phyloP scores from a whole-genome alignment of 1,140 invertebrate species.

The Pseudomyrmex cubaensis region DNA sequence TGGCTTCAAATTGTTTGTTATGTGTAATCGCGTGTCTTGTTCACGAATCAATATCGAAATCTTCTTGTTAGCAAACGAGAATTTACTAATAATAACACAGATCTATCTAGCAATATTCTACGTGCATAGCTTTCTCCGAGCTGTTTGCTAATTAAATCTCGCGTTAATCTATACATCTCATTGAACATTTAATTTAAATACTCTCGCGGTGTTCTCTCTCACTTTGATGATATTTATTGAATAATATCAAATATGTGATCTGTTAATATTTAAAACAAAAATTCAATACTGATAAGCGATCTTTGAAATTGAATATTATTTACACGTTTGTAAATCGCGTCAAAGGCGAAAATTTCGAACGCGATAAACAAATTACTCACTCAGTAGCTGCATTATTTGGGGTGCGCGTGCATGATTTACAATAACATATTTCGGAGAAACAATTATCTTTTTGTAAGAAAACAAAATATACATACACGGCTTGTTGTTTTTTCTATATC shows the following conservation, averaged over 20 bases:
- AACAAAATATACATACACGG: too few species aligned
- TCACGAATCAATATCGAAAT: constrained; percentile 19
- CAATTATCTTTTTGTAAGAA: too few species aligned
- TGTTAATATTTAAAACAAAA: constrained; percentile 18
- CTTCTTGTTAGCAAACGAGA: constrained; percentile 4
- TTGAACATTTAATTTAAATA: constrained; percentile 53
- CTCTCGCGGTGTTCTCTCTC: not conserved
- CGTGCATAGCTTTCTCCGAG: not conserved
- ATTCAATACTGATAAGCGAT: not conserved
- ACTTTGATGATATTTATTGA: constrained; percentile 19
- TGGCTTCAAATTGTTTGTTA: not conserved
- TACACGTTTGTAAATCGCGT: not conserved
- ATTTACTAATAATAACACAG: not conserved
- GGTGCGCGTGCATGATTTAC: too few species aligned
- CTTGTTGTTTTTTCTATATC: too few species aligned
- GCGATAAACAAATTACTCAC: too few species aligned
- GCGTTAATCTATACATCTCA: constrained; percentile 36
- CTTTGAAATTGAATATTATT: constrained; percentile 11
- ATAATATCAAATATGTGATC: constrained; percentile 2
- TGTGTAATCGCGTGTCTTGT: not conserved
- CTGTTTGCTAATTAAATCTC: constrained; percentile 51
- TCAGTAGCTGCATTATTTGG: too few species aligned
- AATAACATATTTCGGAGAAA: too few species aligned
- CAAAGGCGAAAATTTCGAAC: not conserved
- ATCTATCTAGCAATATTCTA: constrained; percentile 16